Evolutionary conservation across 2,888 invertebrate species (phyloP), one percentile per base, ranked within the genome.

Genomic region (Lasioglossum vierecki): DNA sequence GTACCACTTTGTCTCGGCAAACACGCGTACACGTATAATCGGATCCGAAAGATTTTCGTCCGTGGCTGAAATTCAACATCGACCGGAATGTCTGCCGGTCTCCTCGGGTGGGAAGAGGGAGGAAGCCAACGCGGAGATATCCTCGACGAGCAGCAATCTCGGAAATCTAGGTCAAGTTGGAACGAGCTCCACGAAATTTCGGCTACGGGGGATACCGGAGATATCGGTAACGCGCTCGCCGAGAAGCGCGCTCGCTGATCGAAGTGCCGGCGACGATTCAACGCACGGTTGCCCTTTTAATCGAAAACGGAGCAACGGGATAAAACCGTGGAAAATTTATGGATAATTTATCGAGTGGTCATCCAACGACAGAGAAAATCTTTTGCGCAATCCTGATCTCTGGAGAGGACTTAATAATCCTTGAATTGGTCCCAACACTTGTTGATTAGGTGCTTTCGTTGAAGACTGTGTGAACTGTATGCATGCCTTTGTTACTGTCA

Each of bases 21-120:
- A 86, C 68, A 57, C 83, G 70, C 63, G 68, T 71, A 76, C 46
- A 15, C 80, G 66, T 86, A 79, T 85, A 85, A 85, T 79, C 85
- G 81, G 85, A 78, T 79, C 53, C 63, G 78, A 85, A 84, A 77
- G 85, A 89, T 89, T 57, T 84, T 82, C 78, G 76, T 75, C 53
- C 74, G 35, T 53, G 63, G 57, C 74, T 79, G 74, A 88, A 83
- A 72, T 85, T 84, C 74, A 15, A 63, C 76, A 75, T 88, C 80
- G 57, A 80, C 60, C 75, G 71, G 82, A 79, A 86, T 73, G 70
- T 79, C 87, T 72, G 46, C n/a, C 30, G 75, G 78, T 63, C 63
- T 57, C 71, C 53, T 70, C 26, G 46, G 57, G 35, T 8, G 26
- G 18, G 39, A n/a, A 30, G 30, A 44, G 22, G 53, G 57, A 9